Evolutionary conservation across 2,797 vertebrate species (phyloP).

Genomic region (Erpetoichthys calabaricus): DNA sequence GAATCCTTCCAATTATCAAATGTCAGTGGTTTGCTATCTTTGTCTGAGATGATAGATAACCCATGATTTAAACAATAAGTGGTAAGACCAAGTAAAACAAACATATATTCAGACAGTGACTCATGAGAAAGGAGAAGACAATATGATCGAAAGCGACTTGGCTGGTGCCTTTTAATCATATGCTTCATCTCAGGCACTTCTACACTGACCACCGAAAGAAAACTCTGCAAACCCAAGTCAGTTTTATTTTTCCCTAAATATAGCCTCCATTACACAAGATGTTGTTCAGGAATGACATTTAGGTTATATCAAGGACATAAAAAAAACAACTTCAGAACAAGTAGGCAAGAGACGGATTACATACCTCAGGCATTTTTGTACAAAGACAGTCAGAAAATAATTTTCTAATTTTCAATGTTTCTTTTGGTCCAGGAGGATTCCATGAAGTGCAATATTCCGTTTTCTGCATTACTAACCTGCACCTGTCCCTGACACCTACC

Average conservation of each 20-base stretch:
- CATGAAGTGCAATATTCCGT: no score
- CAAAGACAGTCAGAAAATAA: no score
- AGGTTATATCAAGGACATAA: constrained; percentile 36
- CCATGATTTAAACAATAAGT: constrained; percentile 17
- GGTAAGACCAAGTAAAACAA: constrained; percentile 11
- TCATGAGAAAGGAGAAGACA: constrained; percentile 35
- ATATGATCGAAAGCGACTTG: constrained; percentile 29
- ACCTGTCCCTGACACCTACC: no score
- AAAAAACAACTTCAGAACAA: constrained; percentile 52
- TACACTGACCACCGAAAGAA: constrained; percentile 35
- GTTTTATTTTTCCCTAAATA: constrained; percentile 51
- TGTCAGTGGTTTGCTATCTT: constrained; percentile 20
- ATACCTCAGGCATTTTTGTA: no score
- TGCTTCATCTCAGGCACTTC: constrained; percentile 14
- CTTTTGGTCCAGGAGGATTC: no score
- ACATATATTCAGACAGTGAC: constrained; percentile 36
- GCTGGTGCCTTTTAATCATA: constrained; percentile 35
- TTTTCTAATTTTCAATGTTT: no score
- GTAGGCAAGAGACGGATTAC: constrained; percentile 54
- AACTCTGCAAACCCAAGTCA: constrained; percentile 34
- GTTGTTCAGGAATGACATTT: constrained; percentile 22
- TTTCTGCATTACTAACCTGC: no score
- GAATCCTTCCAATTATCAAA: constrained; percentile 26
- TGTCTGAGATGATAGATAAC: constrained; percentile 16
- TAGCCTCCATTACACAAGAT: constrained; percentile 25